Evolutionary conservation across 2,113 vertebrate species (phyloP), one percentile per base, ranked within the genome.

Genomic region (Proteles cristata): DNA sequence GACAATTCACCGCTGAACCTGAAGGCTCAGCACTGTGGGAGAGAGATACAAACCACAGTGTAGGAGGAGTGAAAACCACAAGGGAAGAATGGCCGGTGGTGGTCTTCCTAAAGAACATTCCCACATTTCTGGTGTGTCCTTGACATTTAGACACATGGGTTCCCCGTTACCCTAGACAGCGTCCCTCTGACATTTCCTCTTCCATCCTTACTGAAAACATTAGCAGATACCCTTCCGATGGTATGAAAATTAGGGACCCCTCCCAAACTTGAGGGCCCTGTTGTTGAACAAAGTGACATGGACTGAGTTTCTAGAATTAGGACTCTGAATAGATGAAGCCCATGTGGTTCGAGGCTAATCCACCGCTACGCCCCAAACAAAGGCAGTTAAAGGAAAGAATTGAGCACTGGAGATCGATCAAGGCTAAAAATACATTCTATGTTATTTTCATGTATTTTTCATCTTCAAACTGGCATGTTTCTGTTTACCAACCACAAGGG

Each of bases 271-370:
- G 95, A 95, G 87, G 83, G 85, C 65, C 43, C 79, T 50, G 65
- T 97, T 98, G 94, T 96, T 98, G 97, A 98, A 97, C 96, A 97
- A 98, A 98, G 97, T 33, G 58, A 63, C 66, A 28, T 1, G 0
- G 76, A 93, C 1, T 26, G 61, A 35, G 48, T 71, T 89, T 89
- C 33, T 0, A 0, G 80, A 88, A 61, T 63, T 1, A 15, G 45
- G 85, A 81, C 66, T 66, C 80, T 33, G 91, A 98, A 93, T 33
- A 96, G 68, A 61, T 26, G 73, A 80, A 80, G 86, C 31, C 7
- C 48, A 17, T 6, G 48, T 48, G 76, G 50, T 58, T 28, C 71
- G 28, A 63, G 94, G 12, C 21, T 65, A 1, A 0, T 25, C 53
- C 19, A 31, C 48, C 19, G 5, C 35, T 23, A 7, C 0, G 19